Conservation (phyloP, 2,113 vertebrate genomes). For the cattle (Bos taurus) region ARS-UCD2.0 NC_037336.1:104314501-104315000, state of each 20-base stretch:
- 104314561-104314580: neutral
- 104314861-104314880: neutral
- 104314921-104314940: neutral
- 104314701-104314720: neutral
- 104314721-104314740: neutral
- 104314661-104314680: neutral
- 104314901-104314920: neutral
- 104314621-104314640: neutral
- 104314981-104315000: neutral
- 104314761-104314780: neutral
- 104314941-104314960: neutral
- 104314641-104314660: neutral
- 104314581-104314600: neutral
- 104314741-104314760: neutral
- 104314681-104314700: neutral
- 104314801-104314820: neutral
- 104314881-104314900: neutral
- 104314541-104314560: neutral
- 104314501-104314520: neutral
- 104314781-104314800: neutral
- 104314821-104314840: neutral
- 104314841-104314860: neutral
- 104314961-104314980: neutral
- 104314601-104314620: neutral
- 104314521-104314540: neutral